Evolutionary conservation across 35 echinoderm and acorn worm genomes (phyloP).

Genomic region (Eucidaris tribuloides): DNA sequence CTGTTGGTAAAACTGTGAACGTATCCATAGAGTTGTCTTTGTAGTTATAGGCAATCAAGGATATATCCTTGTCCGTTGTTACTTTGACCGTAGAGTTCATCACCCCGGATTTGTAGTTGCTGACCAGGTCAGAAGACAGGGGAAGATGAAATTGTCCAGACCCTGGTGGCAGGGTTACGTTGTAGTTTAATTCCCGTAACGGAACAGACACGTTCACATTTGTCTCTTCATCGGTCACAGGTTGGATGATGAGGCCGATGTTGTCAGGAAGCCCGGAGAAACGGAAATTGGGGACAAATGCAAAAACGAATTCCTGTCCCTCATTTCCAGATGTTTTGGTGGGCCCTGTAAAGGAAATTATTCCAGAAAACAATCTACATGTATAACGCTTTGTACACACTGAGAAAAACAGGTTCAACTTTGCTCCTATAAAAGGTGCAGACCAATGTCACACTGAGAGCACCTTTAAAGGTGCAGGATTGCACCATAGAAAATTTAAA

Average conservation of each 20-base stretch:
- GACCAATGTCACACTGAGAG: too few species aligned
- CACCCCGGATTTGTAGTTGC: not conserved
- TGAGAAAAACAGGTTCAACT: too few species aligned
- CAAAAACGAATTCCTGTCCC: slow-evolving; percentile 12
- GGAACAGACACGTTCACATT: not conserved
- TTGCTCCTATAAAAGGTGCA: too few species aligned
- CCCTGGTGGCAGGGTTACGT: not conserved
- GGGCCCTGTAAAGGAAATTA: too few species aligned
- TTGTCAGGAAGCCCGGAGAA: not conserved
- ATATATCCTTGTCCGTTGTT: not conserved
- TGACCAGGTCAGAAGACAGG: not conserved
- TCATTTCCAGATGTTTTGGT: not conserved
- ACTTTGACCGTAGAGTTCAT: not conserved
- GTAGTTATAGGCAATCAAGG: not conserved
- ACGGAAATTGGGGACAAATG: not conserved
- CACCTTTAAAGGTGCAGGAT: too few species aligned
- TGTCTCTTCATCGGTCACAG: not conserved
- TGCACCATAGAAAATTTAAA: too few species aligned
- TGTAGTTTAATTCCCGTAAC: not conserved
- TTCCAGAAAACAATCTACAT: too few species aligned
- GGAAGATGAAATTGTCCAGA: not conserved
- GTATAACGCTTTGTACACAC: too few species aligned
- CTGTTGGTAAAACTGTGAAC: slow-evolving; percentile 14
- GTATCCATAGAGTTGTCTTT: not conserved
- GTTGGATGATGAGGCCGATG: not conserved